Percentiles rank a stretch among this genome's conserved stretches.
phyloP scores from a whole-genome alignment of 2,113 vertebrate genomes.

The Charina bottae region DNA sequence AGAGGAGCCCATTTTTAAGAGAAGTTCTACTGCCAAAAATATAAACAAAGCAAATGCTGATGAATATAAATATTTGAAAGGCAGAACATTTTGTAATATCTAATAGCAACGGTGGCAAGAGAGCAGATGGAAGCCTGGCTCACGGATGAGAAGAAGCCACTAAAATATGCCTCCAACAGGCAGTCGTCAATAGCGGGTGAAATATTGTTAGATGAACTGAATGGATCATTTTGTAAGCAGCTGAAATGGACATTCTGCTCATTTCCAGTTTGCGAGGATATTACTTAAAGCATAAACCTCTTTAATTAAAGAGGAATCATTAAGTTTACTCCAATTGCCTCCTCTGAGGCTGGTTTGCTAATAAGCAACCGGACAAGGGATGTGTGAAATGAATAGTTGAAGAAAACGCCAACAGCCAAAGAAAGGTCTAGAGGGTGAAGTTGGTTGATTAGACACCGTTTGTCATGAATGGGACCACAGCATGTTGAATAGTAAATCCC shows the following conservation, averaged over 20 bases:
- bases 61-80: slow-evolving; percentile 85
- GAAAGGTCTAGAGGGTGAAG: slow-evolving; percentile 74
- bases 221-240: slow-evolving; percentile 62
- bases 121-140: slow-evolving; percentile 67
- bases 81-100: slow-evolving; percentile 75
- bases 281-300: slow-evolving; percentile 70
- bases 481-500: slow-evolving; percentile 80
- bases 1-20: slow-evolving; percentile 80
- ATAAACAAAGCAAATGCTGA: slow-evolving; percentile 79
- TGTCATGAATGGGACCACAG: slow-evolving; percentile 76
- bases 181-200: slow-evolving; percentile 73
- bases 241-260: slow-evolving; percentile 57
- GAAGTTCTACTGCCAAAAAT: slow-evolving; percentile 79
- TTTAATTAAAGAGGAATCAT: slow-evolving; percentile 74
- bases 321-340: slow-evolving; percentile 69
- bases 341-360: slow-evolving; percentile 77
- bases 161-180: slow-evolving; percentile 62
- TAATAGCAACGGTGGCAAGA: slow-evolving; percentile 73
- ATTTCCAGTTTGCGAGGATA: slow-evolving; percentile 62
- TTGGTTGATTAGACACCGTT: slow-evolving; percentile 81
- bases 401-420: slow-evolving; percentile 76
- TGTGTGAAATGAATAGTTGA: slow-evolving; percentile 79
- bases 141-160: slow-evolving; percentile 62
- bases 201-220: slow-evolving; percentile 50
- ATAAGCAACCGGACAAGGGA: slow-evolving; percentile 77